A percentile compares a stretch with the other conserved stretches of the same genome.
phyloP scores from a whole-genome alignment of 2,113 vertebrate species.

The Arvicanthis niloticus region DNA sequence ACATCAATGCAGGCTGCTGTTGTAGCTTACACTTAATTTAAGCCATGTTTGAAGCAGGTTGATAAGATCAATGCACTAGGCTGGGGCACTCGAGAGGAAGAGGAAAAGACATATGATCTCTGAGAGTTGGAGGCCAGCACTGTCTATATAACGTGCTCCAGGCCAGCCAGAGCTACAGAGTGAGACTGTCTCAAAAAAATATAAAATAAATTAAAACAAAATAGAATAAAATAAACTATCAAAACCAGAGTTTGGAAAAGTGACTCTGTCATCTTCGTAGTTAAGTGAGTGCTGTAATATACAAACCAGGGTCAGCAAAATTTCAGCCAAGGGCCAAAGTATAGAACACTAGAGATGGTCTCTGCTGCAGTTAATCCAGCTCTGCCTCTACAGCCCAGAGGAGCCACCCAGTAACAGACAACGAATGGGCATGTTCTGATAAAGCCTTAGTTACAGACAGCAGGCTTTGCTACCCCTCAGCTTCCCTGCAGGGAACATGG shows the following conservation, averaged over 20 bases:
- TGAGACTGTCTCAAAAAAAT: neutral
- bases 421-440: neutral
- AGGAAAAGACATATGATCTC: neutral
- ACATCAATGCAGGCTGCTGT: fast-evolving
- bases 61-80: neutral
- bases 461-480: neutral
- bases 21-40: neutral
- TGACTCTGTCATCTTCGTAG: neutral
- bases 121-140: neutral
- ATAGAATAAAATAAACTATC: neutral
- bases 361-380: neutral
- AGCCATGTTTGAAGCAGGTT: neutral
- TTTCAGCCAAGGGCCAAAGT: neutral
- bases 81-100: neutral
- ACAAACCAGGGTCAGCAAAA: neutral
- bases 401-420: neutral
- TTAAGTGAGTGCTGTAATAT: neutral
- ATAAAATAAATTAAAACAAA: neutral
- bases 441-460: slow-evolving; percentile 31
- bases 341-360: neutral
- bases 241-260: slow-evolving; percentile 16
- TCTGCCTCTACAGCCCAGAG: neutral
- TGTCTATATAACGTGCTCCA: neutral
- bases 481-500: neutral
- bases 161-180: neutral